These are phyloP conservation scores for Thunnus albacares DNA, from an alignment of 2,797 vertebrate species.

Conservation along the genomic window DNA sequence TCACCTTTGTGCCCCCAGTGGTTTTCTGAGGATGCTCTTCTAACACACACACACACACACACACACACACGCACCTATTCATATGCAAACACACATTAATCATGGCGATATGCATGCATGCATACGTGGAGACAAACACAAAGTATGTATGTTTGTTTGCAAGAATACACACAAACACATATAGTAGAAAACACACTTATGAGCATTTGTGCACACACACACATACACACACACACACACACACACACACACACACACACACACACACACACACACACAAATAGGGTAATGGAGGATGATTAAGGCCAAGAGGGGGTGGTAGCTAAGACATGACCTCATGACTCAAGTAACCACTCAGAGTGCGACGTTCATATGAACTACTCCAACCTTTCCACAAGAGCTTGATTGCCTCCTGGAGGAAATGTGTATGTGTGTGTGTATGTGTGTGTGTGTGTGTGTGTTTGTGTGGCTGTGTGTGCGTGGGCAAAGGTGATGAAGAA, in stretches of 20 bases:
- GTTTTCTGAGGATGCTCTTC: constrained; percentile 64
- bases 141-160: neutral
- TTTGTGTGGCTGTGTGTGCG: constrained; percentile 16
- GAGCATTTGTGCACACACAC: constrained; percentile 13
- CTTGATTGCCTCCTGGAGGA: constrained; percentile 81
- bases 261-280: constrained; percentile 27
- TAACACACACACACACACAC: constrained; percentile 18
- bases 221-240: constrained; percentile 10
- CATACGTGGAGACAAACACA: constrained; percentile 14
- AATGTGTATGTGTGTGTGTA: constrained; percentile 9
- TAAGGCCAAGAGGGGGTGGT: constrained; percentile 65
- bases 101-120: constrained; percentile 16
- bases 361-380: constrained; percentile 55
- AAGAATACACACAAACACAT: constrained; percentile 6
- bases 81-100: constrained; percentile 59
- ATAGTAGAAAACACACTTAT: neutral
- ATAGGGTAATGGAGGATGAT: constrained; percentile 80
- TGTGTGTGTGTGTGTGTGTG: constrained; percentile 16
- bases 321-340: constrained; percentile 79
- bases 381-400: constrained; percentile 77
- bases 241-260: constrained; percentile 21
- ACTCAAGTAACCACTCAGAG: constrained; percentile 79
- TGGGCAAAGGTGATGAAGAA: constrained; percentile 68
- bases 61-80: constrained; percentile 40
- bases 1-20: constrained; percentile 55